Percentiles rank a stretch among this genome's conserved stretches.
Evolutionary conservation across 2,113 vertebrate species (phyloP).

Genomic region (Chloropsis hardwickii): DNA sequence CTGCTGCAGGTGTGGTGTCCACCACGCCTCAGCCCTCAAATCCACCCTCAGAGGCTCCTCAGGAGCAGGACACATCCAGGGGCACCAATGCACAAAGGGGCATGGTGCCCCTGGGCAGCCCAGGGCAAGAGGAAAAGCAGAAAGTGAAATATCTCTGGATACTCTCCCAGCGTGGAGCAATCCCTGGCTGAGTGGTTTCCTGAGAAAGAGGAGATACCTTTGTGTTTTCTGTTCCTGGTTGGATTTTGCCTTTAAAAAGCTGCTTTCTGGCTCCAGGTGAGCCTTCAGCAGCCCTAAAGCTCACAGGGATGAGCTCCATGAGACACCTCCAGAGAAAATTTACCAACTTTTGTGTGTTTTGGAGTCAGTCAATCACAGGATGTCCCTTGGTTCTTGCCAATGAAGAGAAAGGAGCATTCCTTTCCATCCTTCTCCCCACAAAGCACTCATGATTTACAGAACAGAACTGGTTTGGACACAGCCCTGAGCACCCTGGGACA

Average conservation of each 20-base stretch:
- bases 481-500: background rate
- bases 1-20: background rate
- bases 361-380: rapidly evolving
- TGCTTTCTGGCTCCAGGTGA: background rate
- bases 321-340: rapidly evolving
- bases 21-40: background rate
- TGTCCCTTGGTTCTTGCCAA: background rate
- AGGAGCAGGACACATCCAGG: background rate
- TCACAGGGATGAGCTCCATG: background rate
- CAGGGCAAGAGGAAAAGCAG: background rate
- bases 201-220: background rate
- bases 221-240: background rate
- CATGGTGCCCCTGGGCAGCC: background rate
- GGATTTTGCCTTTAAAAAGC: background rate
- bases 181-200: background rate
- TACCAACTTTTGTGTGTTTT: background rate
- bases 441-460: background rate
- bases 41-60: background rate
- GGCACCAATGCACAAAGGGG: rapidly evolving
- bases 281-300: background rate
- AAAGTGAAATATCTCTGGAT: rapidly evolving
- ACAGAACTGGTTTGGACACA: background rate
- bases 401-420: background rate
- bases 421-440: background rate
- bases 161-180: background rate